Conservation (phyloP, 2,888 invertebrate species). For the Sacculina carcini region DNA sequence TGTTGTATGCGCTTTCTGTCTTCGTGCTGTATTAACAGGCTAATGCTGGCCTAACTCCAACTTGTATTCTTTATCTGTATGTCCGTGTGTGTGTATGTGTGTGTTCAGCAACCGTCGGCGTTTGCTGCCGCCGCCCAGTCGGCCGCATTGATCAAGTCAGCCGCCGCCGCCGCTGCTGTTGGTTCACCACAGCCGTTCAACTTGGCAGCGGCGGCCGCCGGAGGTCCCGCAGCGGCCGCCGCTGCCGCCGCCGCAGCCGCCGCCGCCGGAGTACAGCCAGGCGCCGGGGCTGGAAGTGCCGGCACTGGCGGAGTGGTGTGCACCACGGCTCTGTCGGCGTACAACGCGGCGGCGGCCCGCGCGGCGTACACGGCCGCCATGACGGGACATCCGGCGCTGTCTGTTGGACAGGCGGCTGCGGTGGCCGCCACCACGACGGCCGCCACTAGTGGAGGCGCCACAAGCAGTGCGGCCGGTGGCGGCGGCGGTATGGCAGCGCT, state of each 20-base stretch:
- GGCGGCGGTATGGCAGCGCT: constrained; percentile 2
- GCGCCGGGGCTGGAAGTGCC: neutral
- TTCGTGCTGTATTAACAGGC: too few relatives aligned
- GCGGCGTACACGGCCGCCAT: neutral
- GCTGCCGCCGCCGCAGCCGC: neutral
- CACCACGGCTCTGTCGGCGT: neutral
- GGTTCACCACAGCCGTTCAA: too few relatives aligned
- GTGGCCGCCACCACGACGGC: neutral
- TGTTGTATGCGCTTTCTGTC: too few relatives aligned
- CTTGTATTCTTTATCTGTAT: too few relatives aligned
- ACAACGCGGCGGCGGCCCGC: neutral
- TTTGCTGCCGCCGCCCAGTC: too few relatives aligned
- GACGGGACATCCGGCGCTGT: neutral
- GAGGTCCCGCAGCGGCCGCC: constrained; percentile 9
- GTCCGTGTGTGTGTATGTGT: too few relatives aligned
- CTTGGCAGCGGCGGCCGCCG: too few relatives aligned
- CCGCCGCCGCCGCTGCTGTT: too few relatives aligned
- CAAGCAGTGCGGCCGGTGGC: neutral
- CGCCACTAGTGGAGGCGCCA: neutral
- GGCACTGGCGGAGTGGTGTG: neutral
- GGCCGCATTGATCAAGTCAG: too few relatives aligned
- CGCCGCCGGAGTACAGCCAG: constrained; percentile 7
- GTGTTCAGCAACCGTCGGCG: too few relatives aligned
- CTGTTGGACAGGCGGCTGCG: neutral
- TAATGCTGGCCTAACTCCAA: too few relatives aligned